phyloP scores from a whole-genome alignment of 1,140 invertebrate species.

The Cephus cinctus region DNA sequence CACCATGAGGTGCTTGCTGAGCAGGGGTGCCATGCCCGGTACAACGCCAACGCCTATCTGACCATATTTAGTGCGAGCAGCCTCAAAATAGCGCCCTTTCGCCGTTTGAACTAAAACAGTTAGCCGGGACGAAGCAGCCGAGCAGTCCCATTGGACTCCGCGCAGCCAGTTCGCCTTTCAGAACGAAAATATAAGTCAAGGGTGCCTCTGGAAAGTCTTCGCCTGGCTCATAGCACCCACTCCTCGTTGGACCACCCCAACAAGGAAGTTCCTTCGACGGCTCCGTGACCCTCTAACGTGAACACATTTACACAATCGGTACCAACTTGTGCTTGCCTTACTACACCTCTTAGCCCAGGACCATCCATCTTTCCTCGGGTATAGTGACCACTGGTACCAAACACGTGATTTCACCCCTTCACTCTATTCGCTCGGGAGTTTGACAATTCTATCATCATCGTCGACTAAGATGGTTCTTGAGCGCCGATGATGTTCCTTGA shows the following conservation, averaged over 20 bases:
- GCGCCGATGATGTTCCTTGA: neutral
- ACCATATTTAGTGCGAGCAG: conserved; percentile 56
- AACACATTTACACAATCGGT: no score
- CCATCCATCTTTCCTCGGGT: no score
- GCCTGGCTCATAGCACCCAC: neutral
- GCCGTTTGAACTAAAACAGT: conserved; percentile 46
- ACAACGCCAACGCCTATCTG: conserved; percentile 47
- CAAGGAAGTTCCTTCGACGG: neutral
- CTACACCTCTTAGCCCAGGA: no score
- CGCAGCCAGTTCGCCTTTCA: conserved; percentile 7
- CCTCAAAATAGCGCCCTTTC: conserved; percentile 48
- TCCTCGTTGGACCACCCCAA: neutral
- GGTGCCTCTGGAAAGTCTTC: conserved; percentile 6
- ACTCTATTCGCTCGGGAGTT: no score
- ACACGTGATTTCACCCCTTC: no score
- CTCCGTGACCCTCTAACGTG: neutral
- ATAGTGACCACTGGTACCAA: no score
- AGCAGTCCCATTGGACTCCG: neutral
- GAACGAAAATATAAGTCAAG: conserved; percentile 28
- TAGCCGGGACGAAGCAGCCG: conserved; percentile 21
- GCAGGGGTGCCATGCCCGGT: conserved; percentile 43
- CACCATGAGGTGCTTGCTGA: conserved; percentile 35
- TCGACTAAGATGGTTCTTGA: neutral
- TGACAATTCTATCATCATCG: no score
- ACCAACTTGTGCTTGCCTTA: no score